Evolutionary conservation across 2,113 vertebrate species (phyloP).

Genomic region (Tricholaema leucomelas): DNA sequence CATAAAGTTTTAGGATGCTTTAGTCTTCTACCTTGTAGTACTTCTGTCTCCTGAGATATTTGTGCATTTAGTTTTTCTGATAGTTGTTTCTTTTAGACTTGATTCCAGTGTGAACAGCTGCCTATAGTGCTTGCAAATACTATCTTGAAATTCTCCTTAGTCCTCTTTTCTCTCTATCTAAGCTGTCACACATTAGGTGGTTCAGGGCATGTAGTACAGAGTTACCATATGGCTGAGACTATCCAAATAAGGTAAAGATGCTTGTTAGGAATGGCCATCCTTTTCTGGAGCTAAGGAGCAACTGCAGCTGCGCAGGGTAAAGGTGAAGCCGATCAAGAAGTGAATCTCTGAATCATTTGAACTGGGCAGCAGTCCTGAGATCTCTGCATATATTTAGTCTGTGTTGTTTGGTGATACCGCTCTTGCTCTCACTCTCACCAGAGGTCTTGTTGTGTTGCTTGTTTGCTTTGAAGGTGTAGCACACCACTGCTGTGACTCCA

Average conservation of each 20-base stretch:
- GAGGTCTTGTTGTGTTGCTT: neutral
- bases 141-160: neutral
- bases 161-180: neutral
- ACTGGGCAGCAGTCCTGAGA: neutral
- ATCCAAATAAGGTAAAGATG: neutral
- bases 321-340: neutral
- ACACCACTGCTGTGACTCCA: neutral
- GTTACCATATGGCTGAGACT: neutral
- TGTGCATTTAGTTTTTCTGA: neutral
- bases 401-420: neutral
- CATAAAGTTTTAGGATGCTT: slow-evolving; percentile 36
- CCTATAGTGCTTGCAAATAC: neutral
- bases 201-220: neutral
- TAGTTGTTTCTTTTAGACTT: neutral
- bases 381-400: neutral
- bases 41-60: slow-evolving; percentile 13
- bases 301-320: neutral
- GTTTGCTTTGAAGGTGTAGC: neutral
- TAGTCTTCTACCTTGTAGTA: neutral
- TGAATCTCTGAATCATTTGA: neutral
- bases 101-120: neutral
- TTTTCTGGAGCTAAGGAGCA: neutral
- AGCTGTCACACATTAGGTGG: neutral
- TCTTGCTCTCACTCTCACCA: neutral
- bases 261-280: neutral